Conservation (phyloP, 2,113 vertebrate species). For the Otolemur garnettii region DNA sequence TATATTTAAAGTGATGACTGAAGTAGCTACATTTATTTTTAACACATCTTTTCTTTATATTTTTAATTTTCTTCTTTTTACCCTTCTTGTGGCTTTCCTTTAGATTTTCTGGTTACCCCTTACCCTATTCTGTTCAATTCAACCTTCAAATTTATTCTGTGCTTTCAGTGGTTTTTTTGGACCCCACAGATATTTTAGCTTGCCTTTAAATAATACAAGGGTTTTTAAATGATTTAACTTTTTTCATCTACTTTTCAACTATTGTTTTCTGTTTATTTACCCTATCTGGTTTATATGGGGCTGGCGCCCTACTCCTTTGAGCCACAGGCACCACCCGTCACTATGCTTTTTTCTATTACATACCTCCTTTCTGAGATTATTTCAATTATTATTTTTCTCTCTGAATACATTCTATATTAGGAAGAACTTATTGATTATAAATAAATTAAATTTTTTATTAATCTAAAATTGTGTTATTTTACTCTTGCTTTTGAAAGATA, state of each 20-base stretch:
- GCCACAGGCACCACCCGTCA: not conserved
- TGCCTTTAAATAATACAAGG: not conserved
- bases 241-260: not conserved
- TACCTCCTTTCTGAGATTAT: not conserved
- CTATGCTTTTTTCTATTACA: not conserved
- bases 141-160: not conserved
- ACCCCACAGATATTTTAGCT: not conserved
- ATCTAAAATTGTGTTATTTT: slow-evolving; percentile 35
- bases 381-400: not conserved
- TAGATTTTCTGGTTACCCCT: not conserved
- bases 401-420: not conserved
- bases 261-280: not conserved
- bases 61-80: not conserved
- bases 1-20: not conserved
- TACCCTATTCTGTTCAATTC: not conserved
- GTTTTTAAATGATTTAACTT: not conserved
- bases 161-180: not conserved
- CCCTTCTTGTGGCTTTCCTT: not conserved
- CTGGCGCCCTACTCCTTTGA: no score
- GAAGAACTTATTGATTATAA: not conserved
- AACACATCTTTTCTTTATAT: not conserved
- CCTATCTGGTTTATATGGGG: not conserved
- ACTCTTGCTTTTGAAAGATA: not conserved
- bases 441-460: not conserved
- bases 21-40: not conserved